Base-by-base conservation (phyloP, 2,113 vertebrate genomes). In the Prinia subflava region DNA sequence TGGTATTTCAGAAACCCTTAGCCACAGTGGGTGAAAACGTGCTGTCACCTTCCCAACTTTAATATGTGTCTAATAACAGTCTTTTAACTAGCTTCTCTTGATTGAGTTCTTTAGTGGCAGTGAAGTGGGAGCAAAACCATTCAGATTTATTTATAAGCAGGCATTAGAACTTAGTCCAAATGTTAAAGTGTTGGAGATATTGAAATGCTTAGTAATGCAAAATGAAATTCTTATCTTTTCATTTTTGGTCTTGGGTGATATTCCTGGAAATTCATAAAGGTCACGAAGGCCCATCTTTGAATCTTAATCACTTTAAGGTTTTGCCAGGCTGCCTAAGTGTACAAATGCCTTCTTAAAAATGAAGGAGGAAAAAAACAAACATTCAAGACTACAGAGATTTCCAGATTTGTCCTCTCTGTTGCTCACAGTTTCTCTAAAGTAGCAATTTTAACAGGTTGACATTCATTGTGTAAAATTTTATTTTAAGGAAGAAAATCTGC, bases 41-140 rank as follows among this genome's bases (percentile, higher is more conserved):
- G n/a, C 37, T 11, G 12, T 83, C 55, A 78, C 76, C 73, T 86
- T 64, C 67, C 89, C 70, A 83, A 95, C 84, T 97, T 97, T 57
- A 92, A 46, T 5, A 2, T 65, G 60, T 64, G 31, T 79, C 93
- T 74, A 49, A 53, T 60, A 67, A 15, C 31, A 83, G 30, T 9
- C 0, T 81, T 15, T 3, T 63, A 85, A 74, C 39, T 52, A 73
- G 62, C 64, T 87, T 87, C n/a, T 89, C 19, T 25, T 53, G 74
- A 47, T 37, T 78, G 75, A 23, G 9, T 44, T 85, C 71, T 87
- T 71, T 25, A 25, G 35, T 56, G 35, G 42, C 1, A 1, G 18
- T 71, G 62, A 90, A 91, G 78, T 10, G 7, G 5, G 33, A 87
- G 30, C 18, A 77, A 46, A 67, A 55, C 4, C n/a, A n/a, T 81